Evolutionary conservation across 1,140 invertebrate genomes (phyloP).

Genomic region (Heliconius eleuchia): DNA sequence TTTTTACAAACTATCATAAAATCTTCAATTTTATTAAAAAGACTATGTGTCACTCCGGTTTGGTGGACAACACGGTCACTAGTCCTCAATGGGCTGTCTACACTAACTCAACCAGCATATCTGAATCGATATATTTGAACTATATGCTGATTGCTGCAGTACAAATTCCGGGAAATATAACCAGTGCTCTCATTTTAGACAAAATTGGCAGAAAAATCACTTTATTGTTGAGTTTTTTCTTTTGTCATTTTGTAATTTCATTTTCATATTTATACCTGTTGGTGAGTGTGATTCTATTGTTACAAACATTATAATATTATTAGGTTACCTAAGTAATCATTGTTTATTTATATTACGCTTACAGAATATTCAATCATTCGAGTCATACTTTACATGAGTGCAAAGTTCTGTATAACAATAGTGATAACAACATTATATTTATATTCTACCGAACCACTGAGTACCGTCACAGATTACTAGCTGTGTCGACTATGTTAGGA

Average conservation of each 20-base stretch:
- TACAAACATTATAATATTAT: background rate
- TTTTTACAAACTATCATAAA: slow-evolving; percentile 64
- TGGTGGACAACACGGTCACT: slow-evolving; percentile 88
- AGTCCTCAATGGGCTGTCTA: slow-evolving; percentile 90
- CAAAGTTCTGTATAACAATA: slow-evolving; percentile 83
- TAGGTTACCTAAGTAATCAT: background rate
- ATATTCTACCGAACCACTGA: slow-evolving; percentile 85
- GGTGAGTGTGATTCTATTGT: slow-evolving; percentile 45
- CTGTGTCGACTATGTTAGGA: slow-evolving; percentile 61
- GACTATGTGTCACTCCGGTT: slow-evolving; percentile 85
- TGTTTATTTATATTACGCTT: background rate
- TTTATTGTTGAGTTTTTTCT: slow-evolving; percentile 81
- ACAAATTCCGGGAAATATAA: slow-evolving; percentile 87
- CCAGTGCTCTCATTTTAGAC: slow-evolving; percentile 83
- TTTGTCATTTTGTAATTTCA: slow-evolving; percentile 80
- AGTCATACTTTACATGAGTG: slow-evolving; percentile 65
- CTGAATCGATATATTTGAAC: slow-evolving; percentile 86
- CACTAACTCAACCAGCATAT: slow-evolving; percentile 90
- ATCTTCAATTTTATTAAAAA: slow-evolving; percentile 82
- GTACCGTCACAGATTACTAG: slow-evolving; percentile 83
- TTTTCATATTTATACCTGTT: slow-evolving; percentile 58
- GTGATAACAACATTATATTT: slow-evolving; percentile 84
- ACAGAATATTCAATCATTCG: slow-evolving; percentile 40
- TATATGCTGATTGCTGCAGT: slow-evolving; percentile 85
- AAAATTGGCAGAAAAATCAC: slow-evolving; percentile 84